phyloP scores from a whole-genome alignment of 2,113 vertebrate species.

The Gorilla gorilla region DNA sequence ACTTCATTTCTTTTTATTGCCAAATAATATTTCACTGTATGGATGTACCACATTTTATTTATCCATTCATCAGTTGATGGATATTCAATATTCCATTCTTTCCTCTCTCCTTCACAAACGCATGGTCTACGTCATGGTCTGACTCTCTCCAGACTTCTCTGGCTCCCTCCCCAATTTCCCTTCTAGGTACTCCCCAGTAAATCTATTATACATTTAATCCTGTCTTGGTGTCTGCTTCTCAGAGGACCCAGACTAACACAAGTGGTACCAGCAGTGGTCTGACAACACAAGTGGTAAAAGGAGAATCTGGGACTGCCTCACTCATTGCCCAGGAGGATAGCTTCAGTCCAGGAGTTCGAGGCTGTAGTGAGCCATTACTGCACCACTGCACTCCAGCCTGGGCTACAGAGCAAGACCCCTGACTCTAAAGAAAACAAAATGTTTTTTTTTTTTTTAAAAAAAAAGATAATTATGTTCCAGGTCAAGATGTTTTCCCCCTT shows the following conservation, averaged over 20 bases:
- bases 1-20: neutral
- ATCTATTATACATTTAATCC: neutral
- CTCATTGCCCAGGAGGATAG: neutral
- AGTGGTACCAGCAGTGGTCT: neutral
- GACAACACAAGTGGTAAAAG: neutral
- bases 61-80: neutral
- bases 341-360: neutral
- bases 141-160: neutral
- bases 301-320: neutral
- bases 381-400: neutral
- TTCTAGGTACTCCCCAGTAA: neutral
- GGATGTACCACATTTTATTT: neutral
- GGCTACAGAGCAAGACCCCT: neutral
- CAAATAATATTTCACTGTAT: neutral
- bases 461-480: slow-evolving; percentile 34
- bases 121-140: neutral
- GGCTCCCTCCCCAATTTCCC: neutral
- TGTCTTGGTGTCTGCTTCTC: neutral
- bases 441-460: too few relatives aligned
- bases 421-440: neutral
- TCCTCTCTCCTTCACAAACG: neutral
- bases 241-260: neutral
- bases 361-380: too few relatives aligned
- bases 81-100: neutral
- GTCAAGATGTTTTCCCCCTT: slow-evolving; percentile 29